Base-by-base conservation (phyloP, 2,797 vertebrate genomes). In the Allochrocebus solatus region DNA sequence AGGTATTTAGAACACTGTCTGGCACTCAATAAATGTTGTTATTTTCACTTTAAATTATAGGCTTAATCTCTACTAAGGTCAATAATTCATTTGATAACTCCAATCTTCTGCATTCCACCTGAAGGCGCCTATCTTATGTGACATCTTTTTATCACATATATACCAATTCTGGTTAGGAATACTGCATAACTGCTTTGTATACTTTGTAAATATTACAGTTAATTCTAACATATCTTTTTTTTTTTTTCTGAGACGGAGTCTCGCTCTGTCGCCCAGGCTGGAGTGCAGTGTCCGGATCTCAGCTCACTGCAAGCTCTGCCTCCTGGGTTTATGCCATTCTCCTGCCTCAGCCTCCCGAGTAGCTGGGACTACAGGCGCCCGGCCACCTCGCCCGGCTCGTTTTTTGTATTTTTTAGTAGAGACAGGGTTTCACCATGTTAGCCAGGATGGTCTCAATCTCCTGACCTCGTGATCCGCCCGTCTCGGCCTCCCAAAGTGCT, bases 1-100 rank as follows among this genome's bases (percentile, higher is more conserved):
- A 55, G 82, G 30, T 82, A 79, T 89, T 93, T 30, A 96, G 48
- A 59, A 84, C 24, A 76, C 24, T 61, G 36, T 33, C 91, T 36
- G 30, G 22, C 48, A 74, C 22, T 85, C 50, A n/a, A 33, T 24
- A 74, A 78, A 57, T 5, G 2, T 59, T 85, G 46, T 50, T 75
- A 86, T 50, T 55, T 78, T 74, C 19, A 83, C 39, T 46, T 89
- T n/a, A 41, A 89, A 50, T 59, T 9, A 89, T 0, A 80, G 85
- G 30, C 5, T 80, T 75, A 53, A n/a, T 80, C 50, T 80, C 86
- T 43, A 43, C 43, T 16, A 48, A 28, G 5, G 59, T 57, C 85
- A 78, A 30, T 21, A 80, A 75, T 86, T 30, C 61, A 85, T 17
- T 59, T 36, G 80, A 12, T 43, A 90, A 81, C 64, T 74, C 39